Conservation (phyloP, 2,888 invertebrate genomes). For the Phania funesta region DNA sequence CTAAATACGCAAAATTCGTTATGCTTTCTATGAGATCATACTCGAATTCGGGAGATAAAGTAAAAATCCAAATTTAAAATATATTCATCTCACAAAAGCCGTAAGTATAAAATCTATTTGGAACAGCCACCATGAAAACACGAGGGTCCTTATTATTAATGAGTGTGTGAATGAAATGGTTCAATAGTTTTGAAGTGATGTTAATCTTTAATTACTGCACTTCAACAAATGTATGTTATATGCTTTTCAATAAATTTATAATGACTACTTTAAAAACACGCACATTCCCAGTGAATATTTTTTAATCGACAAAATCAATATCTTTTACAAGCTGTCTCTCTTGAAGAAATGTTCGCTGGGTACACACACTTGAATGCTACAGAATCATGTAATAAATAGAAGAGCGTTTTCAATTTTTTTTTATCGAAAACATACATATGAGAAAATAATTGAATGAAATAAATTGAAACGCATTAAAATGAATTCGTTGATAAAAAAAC, state of each 20-base stretch:
- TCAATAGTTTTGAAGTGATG: conserved; percentile 26
- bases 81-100: background rate
- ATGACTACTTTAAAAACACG: no score
- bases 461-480: background rate
- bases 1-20: background rate
- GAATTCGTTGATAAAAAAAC: background rate
- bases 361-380: background rate
- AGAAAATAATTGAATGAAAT: background rate
- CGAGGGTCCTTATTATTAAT: background rate
- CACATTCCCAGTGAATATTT: no score
- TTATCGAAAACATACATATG: background rate
- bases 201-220: conserved; percentile 51
- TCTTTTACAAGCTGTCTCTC: no score
- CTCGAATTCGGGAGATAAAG: no score
- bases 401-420: background rate
- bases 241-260: conserved; percentile 27
- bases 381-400: background rate
- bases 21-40: background rate
- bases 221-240: conserved; percentile 28
- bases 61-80: background rate
- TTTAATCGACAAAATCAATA: no score
- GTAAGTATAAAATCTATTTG: background rate
- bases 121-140: background rate
- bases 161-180: conserved; percentile 17
- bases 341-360: no score